Evolutionary conservation across 2,113 vertebrate species (phyloP).

Genomic region (Silurus glanis): DNA sequence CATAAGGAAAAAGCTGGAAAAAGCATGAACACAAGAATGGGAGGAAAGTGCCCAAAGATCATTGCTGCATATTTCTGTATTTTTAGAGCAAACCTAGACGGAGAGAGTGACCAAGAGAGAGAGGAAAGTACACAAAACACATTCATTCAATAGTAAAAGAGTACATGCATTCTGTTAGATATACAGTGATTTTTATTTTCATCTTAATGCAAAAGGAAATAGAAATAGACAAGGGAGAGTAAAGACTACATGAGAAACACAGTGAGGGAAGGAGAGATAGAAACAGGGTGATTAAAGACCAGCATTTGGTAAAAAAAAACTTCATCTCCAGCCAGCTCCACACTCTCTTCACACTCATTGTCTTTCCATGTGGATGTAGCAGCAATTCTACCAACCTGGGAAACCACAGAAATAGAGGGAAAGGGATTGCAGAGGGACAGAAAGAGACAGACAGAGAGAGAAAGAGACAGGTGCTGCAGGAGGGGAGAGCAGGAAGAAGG

Average conservation of each 20-base stretch:
- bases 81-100: slow-evolving; percentile 6
- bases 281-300: background rate
- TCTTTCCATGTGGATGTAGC: slow-evolving; percentile 13
- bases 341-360: background rate
- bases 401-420: slow-evolving; percentile 52
- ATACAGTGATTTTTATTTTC: slow-evolving; percentile 58
- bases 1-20: slow-evolving; percentile 19
- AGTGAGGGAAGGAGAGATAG: slow-evolving; percentile 19
- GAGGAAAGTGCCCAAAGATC: background rate
- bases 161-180: slow-evolving; percentile 52
- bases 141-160: slow-evolving; percentile 42
- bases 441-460: slow-evolving; percentile 45
- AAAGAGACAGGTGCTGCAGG: slow-evolving; percentile 73
- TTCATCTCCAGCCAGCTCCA: background rate
- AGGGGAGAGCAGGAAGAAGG: slow-evolving; percentile 43
- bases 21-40: background rate
- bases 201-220: slow-evolving; percentile 3
- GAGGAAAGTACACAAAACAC: slow-evolving; percentile 28
- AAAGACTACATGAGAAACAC: slow-evolving; percentile 13
- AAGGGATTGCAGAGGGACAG: slow-evolving; percentile 1
- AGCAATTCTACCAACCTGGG: slow-evolving; percentile 9
- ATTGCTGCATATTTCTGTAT: slow-evolving; percentile 5
- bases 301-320: background rate
- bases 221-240: slow-evolving; percentile 44
- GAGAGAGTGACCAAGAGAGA: background rate